Evolutionary conservation across 2,797 vertebrate genomes (phyloP).

Genomic region (Lepilemur ruficaudatus): DNA sequence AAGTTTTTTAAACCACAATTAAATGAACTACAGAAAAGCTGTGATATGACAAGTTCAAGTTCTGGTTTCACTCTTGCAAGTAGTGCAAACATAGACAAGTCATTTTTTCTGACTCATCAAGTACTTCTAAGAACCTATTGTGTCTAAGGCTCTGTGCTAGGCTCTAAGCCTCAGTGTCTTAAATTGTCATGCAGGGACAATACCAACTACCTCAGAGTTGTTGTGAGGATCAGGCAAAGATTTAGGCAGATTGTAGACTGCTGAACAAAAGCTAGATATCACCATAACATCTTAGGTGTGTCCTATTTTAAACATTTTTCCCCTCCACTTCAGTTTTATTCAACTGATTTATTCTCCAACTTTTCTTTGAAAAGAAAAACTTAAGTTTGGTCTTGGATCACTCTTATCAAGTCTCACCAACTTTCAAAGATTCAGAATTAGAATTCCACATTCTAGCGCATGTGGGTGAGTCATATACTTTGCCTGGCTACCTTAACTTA

Average conservation of each 20-base stretch:
- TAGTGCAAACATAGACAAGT: not conserved
- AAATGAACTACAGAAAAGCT: not conserved
- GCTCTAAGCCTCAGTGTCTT: not conserved
- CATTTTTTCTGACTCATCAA: not conserved
- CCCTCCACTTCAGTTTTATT: not conserved
- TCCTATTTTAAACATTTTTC: not conserved
- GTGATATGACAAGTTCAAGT: not conserved
- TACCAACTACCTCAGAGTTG: not conserved
- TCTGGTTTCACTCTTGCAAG: not conserved
- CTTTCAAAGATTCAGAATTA: not conserved
- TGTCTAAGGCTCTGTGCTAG: not conserved
- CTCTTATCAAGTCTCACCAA: not conserved
- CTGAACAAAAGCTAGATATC: not conserved
- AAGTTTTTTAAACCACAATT: constrained; percentile 7
- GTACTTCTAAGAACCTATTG: not conserved
- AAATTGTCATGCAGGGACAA: not conserved
- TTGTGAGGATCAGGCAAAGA: not conserved
- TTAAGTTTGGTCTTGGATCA: not conserved
- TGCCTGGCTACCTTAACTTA: not conserved
- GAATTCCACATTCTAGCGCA: not conserved
- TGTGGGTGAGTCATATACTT: not conserved
- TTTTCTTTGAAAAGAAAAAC: not conserved
- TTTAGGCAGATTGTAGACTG: not conserved
- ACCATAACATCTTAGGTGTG: not conserved
- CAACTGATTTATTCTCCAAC: not conserved